phyloP scores from a whole-genome alignment of 2,113 vertebrate genomes.

The Aplodontia rufa region DNA sequence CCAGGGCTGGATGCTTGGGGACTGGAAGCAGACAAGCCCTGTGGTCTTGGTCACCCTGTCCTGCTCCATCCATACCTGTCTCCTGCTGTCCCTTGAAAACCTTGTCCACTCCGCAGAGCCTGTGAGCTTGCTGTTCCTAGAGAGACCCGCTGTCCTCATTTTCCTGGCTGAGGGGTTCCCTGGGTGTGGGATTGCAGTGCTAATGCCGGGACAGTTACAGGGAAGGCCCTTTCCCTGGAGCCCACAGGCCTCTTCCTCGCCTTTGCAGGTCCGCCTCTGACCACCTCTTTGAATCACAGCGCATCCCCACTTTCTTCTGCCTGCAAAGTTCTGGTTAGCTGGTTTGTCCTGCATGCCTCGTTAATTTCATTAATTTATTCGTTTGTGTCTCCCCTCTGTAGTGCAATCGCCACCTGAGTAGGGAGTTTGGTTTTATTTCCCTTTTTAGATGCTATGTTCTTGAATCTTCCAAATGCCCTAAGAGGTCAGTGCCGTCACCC shows the following conservation, averaged over 20 bases:
- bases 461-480: not conserved
- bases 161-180: not conserved
- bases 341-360: too few relatives aligned
- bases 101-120: not conserved
- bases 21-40: not conserved
- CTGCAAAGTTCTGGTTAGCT: not conserved
- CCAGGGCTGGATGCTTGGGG: not conserved
- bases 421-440: not conserved
- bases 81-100: not conserved
- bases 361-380: not conserved
- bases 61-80: rapidly evolving
- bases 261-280: not conserved
- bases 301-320: too few relatives aligned
- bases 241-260: not conserved
- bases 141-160: not conserved
- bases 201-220: too few relatives aligned
- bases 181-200: too few relatives aligned
- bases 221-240: rapidly evolving
- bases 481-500: not conserved
- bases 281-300: rapidly evolving
- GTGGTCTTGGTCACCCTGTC: rapidly evolving
- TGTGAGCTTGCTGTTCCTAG: not conserved
- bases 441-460: not conserved
- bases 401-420: not conserved
- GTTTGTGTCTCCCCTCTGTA: too few relatives aligned